Base-by-base conservation (phyloP, 2,888 invertebrate species). In the Eupelmus urozonus region DNA sequence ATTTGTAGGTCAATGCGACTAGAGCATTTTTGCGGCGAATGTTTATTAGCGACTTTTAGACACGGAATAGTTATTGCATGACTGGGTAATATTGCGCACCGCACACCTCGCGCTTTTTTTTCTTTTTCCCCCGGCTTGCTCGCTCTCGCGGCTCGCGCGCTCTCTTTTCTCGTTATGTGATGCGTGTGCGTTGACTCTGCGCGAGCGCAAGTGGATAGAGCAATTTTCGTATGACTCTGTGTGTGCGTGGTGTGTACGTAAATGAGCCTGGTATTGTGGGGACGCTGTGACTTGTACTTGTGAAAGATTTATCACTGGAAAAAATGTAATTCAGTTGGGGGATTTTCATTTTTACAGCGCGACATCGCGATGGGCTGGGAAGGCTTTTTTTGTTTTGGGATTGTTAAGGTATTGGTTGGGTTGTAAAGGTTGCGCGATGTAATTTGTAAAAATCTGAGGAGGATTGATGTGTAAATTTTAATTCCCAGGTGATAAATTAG, bases 1-100 rank as follows among this genome's bases (percentile, higher is more conserved):
- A 80, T 80, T 80, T 80, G 77, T 80, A 80, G 80, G 80, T 80
- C 77, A 80, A 74, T 74, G 77, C 77, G 66, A 80, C 70, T 59
- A 62, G 67, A 60, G 67, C 79, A 76, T 72, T 79, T 72, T 79
- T 79, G 69, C 78, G 63, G 45, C 65, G 27, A 53, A 65, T 60
- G 59, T 75, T 75, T 79, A 79, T 75, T 75, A 71, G 70, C 71
- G 42, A 73, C 27, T 65, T 74, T 70, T 59, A 59, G 59, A 74
- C 29, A 63, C 60, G 71, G 71, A 66, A 75, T 71, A 60, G 75
- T 45, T 60, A 20, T 60, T 66, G 75, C 67, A 49, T 60, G 53
- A 45, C 59, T 29, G 25, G 20, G 7, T 65, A 23, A 66, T 49
- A 40, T 27, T 16, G 13, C 16, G 27, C 18, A 1, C 53, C 42